Conservation (phyloP, 1,140 invertebrate genomes). For the Geopemphigus sp. region DNA sequence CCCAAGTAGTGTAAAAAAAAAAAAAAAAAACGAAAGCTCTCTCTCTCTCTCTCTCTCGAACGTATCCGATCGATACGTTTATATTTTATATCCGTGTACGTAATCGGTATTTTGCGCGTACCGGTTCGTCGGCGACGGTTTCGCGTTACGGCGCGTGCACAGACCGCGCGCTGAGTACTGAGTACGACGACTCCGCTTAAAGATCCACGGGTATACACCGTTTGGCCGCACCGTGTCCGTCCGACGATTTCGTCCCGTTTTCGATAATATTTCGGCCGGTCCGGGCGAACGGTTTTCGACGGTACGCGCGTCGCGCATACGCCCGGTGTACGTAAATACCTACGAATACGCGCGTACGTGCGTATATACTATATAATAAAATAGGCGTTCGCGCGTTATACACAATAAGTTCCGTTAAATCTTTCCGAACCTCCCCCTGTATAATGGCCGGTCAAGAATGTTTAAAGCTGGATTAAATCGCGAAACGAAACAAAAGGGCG, state of each 20-base stretch:
- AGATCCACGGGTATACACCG: too few relatives aligned
- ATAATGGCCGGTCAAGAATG: constrained; percentile 30
- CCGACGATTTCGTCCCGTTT: too few relatives aligned
- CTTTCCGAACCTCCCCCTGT: constrained; percentile 1
- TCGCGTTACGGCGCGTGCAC: not conserved
- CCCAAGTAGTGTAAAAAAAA: too few relatives aligned
- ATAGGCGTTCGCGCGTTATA: not conserved
- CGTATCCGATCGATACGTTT: not conserved
- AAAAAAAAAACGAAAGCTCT: too few relatives aligned
- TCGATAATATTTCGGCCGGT: constrained; percentile 17
- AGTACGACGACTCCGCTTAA: too few relatives aligned
- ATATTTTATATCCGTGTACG: not conserved
- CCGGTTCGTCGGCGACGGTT: not conserved
- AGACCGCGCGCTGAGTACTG: not conserved
- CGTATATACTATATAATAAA: too few relatives aligned
- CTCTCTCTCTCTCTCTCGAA: not conserved
- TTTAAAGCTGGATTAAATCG: constrained; percentile 30
- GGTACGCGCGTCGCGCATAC: not conserved
- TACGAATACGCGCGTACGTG: not conserved
- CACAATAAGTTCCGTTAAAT: constrained; percentile 11
- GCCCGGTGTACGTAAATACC: too few relatives aligned
- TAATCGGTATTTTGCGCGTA: not conserved
- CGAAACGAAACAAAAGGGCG: constrained; percentile 28
- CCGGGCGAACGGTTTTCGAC: not conserved
- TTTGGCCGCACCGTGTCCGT: too few relatives aligned